Conservation (phyloP, 2,113 vertebrate genomes). For the Merops nubicus region DNA sequence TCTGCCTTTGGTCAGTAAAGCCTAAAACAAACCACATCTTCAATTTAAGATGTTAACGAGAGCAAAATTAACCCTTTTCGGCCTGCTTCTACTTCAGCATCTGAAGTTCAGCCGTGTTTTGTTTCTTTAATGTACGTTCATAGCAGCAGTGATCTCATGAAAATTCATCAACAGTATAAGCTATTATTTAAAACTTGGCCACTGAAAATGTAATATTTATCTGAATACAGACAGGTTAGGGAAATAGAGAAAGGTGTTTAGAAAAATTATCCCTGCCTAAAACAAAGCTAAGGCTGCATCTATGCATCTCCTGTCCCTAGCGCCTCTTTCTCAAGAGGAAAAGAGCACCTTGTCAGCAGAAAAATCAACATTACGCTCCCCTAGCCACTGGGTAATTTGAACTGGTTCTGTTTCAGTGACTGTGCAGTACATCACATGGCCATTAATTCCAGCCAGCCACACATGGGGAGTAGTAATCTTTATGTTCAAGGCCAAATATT, state of each 20-base stretch:
- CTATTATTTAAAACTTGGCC: background rate
- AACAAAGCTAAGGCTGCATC: background rate
- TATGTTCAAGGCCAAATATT: background rate
- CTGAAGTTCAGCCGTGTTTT: background rate
- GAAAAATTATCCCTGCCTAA: background rate
- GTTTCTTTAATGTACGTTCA: background rate
- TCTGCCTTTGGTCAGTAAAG: background rate
- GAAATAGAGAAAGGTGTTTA: background rate
- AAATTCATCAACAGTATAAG: background rate
- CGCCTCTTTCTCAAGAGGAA: background rate
- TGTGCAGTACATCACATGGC: background rate
- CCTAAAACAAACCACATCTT: background rate
- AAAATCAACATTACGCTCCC: background rate
- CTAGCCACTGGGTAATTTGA: background rate
- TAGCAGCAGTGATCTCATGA: background rate
- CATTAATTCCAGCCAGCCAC: background rate
- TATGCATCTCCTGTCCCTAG: background rate
- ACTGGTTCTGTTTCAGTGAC: background rate
- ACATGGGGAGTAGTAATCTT: background rate
- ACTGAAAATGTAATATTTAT: background rate
- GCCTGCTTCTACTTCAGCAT: background rate
- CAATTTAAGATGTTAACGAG: background rate
- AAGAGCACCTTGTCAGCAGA: background rate
- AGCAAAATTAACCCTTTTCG: background rate
- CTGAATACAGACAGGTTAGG: background rate